Evolutionary conservation across 1,140 invertebrate species (phyloP), one percentile per base, ranked within the genome.

Genomic region (Lordiphosa stackelbergi): DNA sequence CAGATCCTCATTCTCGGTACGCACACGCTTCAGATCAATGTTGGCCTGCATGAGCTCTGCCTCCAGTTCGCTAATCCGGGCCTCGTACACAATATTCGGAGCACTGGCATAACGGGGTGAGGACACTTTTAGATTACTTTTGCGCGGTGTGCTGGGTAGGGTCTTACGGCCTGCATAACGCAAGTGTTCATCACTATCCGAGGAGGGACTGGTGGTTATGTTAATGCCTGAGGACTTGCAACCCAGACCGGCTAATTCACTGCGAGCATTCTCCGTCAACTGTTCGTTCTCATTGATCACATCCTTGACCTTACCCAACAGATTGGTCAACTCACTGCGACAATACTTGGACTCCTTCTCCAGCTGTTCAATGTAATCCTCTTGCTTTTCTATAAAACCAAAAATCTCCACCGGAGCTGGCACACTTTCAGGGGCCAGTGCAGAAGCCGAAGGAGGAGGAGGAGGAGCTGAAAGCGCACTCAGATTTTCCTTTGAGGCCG

Each of bases 281-380:
- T 92, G 90, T 74, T 95, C 93, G 69, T 95, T 95, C 88, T 95
- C 94, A 2, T 92, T 92, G 64, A 95, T 93, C 2, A 94, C 93
- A 79, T 95, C 93, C 86, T 93, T 93, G 1, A 95, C 94, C 90
- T 95, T 95, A 2, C 91, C 91, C 9, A 95, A 85, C 9, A 95
- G 88, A 75, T 92, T 92, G 57, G 92, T 91, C 5, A 95, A 81
- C 85, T 95, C 93, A 36, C 93, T 92, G 88, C 92, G 90, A 78
- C 93, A 95, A 81, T 93, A 94, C 65, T 92, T 92, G 40, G 93
- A 94, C 87, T 95, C 94, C 64, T 92, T 91, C 86, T 95, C 94
- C 12, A 95, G 70, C 73, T 95, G 94, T 48, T 94, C 92, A 24
- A 95, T 95, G 63, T 95, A 95, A 54, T 95, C 93, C 81, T 95